Evolutionary conservation across 2,113 vertebrate genomes (phyloP).

Genomic region (Emydura subglobosa): DNA sequence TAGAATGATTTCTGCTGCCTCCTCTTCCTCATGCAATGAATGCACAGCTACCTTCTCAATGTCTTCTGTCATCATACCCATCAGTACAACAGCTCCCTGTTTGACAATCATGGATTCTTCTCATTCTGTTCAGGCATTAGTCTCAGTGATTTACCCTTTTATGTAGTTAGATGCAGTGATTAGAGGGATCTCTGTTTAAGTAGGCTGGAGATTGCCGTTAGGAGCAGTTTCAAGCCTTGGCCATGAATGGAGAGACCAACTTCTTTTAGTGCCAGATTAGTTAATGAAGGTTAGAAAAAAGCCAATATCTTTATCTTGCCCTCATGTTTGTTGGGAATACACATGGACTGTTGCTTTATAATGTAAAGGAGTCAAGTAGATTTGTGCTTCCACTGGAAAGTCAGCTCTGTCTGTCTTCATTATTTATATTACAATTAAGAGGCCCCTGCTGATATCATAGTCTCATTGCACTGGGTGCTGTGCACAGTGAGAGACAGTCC

Average conservation of each 20-base stretch:
- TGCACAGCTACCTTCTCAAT: not conserved
- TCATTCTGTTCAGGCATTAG: not conserved
- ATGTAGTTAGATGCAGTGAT: not conserved
- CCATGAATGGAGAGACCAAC: slow-evolving; percentile 17
- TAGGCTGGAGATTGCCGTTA: slow-evolving; percentile 17
- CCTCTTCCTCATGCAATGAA: not conserved
- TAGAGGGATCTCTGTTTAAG: slow-evolving; percentile 3
- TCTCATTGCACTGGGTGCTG: not conserved
- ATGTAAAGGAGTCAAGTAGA: slow-evolving; percentile 25
- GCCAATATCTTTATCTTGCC: not conserved
- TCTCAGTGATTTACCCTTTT: not conserved
- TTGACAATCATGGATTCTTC: not conserved
- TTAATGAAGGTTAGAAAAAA: slow-evolving; percentile 20
- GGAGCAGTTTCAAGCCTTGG: slow-evolving; percentile 15
- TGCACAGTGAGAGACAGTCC: not conserved
- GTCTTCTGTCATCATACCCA: not conserved
- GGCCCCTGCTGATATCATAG: not conserved
- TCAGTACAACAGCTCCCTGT: not conserved
- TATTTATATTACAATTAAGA: not conserved
- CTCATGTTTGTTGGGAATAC: slow-evolving; percentile 38
- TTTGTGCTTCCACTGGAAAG: slow-evolving; percentile 56
- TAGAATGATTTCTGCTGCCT: not conserved
- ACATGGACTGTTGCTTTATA: slow-evolving; percentile 42
- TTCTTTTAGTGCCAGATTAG: slow-evolving; percentile 13
- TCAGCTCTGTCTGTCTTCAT: slow-evolving; percentile 43